Percentiles rank a stretch among this genome's conserved stretches.
Evolutionary conservation across 2,113 vertebrate species (phyloP).

Genomic region (Eulacestoma nigropectus): DNA sequence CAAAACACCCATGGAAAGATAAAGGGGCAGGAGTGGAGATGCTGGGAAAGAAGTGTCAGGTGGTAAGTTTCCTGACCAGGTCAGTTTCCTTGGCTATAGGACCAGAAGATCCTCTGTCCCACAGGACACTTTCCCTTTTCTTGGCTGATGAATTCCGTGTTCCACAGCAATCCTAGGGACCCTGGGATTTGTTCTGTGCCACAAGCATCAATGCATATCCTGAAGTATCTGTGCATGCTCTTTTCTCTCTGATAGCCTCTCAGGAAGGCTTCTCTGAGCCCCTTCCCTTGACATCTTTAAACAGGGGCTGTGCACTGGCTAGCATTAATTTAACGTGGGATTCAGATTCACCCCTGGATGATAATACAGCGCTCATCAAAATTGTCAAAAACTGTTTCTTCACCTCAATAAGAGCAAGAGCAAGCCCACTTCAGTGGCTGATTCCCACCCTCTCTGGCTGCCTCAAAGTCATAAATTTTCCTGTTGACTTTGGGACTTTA

Average conservation of each 20-base stretch:
- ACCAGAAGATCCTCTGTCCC: neutral
- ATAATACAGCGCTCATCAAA: neutral
- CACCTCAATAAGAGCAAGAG: neutral
- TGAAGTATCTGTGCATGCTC: neutral
- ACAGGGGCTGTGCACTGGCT: neutral
- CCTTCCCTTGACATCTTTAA: neutral
- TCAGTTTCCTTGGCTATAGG: neutral
- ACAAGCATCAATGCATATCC: neutral
- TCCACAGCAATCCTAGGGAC: fast-evolving
- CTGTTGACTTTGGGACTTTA: neutral
- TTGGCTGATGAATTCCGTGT: neutral
- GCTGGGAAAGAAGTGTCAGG: neutral
- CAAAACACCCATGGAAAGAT: neutral
- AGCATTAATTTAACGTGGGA: neutral
- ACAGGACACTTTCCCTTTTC: neutral
- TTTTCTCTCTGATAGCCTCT: neutral
- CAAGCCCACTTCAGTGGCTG: neutral
- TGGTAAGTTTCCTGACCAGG: neutral
- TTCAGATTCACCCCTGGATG: neutral
- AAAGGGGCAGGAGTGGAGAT: neutral
- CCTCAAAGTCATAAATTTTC: neutral
- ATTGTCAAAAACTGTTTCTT: neutral
- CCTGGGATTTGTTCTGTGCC: neutral
- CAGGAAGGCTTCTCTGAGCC: neutral
- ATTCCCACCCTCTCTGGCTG: neutral